phyloP scores from a whole-genome alignment of 64 coral and sea anemone species.

The Dendrophyllia cribrosa region DNA sequence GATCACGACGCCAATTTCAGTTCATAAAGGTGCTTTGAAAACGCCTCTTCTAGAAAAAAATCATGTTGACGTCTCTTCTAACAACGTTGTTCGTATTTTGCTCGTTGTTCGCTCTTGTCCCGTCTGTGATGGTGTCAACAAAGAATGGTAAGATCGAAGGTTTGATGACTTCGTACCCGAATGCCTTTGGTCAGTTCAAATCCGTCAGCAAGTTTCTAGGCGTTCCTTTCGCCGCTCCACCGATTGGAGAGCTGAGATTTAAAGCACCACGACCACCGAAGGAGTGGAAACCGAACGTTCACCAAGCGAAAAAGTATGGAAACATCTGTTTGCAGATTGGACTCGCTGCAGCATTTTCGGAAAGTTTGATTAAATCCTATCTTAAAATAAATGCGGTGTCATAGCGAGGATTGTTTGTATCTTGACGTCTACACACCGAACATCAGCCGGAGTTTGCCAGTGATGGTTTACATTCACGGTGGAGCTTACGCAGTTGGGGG shows the following conservation, averaged over 20 bases:
- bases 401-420: conserved; percentile 40
- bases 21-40: too few relatives aligned
- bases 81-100: too few relatives aligned
- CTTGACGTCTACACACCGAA: conserved; percentile 12
- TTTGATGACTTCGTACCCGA: neutral
- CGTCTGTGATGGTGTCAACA: neutral
- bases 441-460: neutral
- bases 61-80: too few relatives aligned
- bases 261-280: conserved; percentile 5
- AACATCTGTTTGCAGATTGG: too few relatives aligned
- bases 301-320: conserved; percentile 12
- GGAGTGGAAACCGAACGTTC: conserved; percentile 38
- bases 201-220: conserved; percentile 54
- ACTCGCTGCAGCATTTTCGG: neutral
- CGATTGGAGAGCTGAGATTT: conserved; percentile 48
- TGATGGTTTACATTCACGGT: conserved; percentile 48
- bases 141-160: neutral
- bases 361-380: conserved; percentile 13
- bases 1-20: too few relatives aligned
- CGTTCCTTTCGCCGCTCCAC: conserved; percentile 59
- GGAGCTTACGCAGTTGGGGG: neutral
- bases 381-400: neutral
- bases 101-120: too few relatives aligned
- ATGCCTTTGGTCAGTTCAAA: neutral
- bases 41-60: too few relatives aligned